These are phyloP conservation scores for Columbina picui DNA, from an alignment of 2,113 vertebrate species.

Conservation along the genomic window DNA sequence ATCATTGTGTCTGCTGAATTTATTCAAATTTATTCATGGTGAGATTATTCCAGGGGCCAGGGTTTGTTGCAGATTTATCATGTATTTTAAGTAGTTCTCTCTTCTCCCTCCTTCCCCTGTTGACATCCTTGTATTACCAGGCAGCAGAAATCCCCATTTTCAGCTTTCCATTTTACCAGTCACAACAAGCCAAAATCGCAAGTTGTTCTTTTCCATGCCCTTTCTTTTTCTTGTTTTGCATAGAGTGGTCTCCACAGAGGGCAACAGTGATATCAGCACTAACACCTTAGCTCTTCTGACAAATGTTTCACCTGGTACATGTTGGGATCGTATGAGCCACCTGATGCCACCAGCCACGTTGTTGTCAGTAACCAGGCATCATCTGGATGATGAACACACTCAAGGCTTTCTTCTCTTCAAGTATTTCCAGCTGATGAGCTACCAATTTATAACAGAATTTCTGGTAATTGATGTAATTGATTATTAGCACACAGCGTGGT, in stretches of 20 bases:
- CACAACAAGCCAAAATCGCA: background rate
- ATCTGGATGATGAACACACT: background rate
- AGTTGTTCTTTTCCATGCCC: fast-evolving
- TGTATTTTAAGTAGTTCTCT: background rate
- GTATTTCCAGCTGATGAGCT: background rate
- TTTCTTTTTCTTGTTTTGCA: background rate
- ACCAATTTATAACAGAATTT: background rate
- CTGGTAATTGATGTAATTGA: fast-evolving
- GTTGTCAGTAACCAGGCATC: background rate
- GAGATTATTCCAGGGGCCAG: background rate
- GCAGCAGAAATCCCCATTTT: background rate
- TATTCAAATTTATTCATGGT: background rate
- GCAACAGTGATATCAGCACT: background rate
- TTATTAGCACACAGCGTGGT: background rate
- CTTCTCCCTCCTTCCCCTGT: background rate
- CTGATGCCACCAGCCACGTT: fast-evolving
- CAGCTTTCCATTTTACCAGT: background rate
- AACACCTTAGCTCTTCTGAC: background rate
- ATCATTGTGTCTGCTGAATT: background rate
- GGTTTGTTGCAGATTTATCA: background rate
- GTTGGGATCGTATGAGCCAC: background rate
- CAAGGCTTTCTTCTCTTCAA: background rate
- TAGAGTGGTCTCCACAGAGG: background rate
- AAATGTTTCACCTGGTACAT: background rate
- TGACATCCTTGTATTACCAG: background rate